These are phyloP conservation scores for Mungos mungo DNA, from an alignment of 2,113 vertebrate species.

Conservation along the genomic window DNA sequence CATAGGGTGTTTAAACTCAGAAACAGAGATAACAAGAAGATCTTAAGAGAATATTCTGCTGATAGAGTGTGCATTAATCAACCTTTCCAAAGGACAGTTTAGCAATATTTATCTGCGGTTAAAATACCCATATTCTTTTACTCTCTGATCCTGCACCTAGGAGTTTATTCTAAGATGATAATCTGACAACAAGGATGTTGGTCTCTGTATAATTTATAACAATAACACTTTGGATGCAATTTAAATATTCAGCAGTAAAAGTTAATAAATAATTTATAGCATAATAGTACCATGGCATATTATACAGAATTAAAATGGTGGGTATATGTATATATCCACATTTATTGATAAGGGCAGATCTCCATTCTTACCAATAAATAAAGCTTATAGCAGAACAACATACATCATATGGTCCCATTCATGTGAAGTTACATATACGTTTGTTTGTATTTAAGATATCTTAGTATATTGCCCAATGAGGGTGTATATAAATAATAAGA, in stretches of 20 bases:
- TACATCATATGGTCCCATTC: background rate
- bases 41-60: background rate
- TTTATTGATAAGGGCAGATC: background rate
- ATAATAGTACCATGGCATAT: background rate
- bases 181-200: background rate
- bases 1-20: background rate
- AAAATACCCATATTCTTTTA: background rate
- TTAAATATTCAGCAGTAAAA: background rate
- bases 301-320: background rate
- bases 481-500: background rate
- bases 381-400: background rate
- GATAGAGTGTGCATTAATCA: background rate
- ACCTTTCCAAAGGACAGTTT: background rate
- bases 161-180: constrained; percentile 32
- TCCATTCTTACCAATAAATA: background rate
- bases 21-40: background rate
- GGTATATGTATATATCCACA: background rate
- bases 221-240: background rate
- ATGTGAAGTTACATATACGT: background rate
- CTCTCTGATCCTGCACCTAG: background rate
- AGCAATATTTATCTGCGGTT: background rate
- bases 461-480: background rate
- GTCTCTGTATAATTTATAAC: background rate
- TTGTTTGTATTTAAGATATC: background rate
- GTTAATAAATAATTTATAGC: background rate